Percentiles rank a stretch among this genome's conserved stretches.
Conservation (phyloP, 1,140 invertebrate genomes). For the Drosophila eugracilis region DNA sequence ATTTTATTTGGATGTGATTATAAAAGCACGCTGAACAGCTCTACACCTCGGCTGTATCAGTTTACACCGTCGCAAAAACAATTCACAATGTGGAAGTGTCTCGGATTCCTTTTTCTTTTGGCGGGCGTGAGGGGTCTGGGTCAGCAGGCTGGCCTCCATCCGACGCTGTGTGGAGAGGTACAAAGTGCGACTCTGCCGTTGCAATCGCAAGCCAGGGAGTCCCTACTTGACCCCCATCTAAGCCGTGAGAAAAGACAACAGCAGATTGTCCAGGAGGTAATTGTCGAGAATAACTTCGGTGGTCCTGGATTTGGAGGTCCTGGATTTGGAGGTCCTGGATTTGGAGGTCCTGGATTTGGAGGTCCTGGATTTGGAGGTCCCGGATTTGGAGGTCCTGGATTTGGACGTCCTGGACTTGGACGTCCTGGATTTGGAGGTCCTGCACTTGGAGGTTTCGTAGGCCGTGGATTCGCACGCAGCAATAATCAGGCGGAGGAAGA, state of each 20-base stretch:
- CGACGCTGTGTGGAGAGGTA: neutral
- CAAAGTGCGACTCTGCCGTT: neutral
- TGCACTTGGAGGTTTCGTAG: neutral
- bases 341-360: constrained; percentile 4
- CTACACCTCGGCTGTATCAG: constrained; percentile 14
- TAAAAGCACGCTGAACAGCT: constrained; percentile 8
- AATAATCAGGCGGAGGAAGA: constrained; percentile 2
- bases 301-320: constrained; percentile 3
- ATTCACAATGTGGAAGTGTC: constrained; percentile 19
- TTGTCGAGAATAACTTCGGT: constrained; percentile 20
- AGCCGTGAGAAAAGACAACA: constrained; percentile 8
- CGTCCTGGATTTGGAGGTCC: neutral
- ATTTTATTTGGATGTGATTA: constrained; percentile 10
- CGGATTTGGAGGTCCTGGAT: neutral
- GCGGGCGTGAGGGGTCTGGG: neutral
- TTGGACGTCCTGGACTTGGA: neutral
- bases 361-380: neutral
- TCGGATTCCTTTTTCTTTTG: constrained; percentile 8
- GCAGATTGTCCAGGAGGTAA: constrained; percentile 23
- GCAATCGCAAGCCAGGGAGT: neutral
- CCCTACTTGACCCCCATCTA: neutral
- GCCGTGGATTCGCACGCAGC: constrained; percentile 12
- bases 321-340: neutral
- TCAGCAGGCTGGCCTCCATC: neutral
- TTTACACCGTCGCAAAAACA: neutral